Conservation (phyloP, 2,888 invertebrate genomes). For the Ochropacha duplaris region DNA sequence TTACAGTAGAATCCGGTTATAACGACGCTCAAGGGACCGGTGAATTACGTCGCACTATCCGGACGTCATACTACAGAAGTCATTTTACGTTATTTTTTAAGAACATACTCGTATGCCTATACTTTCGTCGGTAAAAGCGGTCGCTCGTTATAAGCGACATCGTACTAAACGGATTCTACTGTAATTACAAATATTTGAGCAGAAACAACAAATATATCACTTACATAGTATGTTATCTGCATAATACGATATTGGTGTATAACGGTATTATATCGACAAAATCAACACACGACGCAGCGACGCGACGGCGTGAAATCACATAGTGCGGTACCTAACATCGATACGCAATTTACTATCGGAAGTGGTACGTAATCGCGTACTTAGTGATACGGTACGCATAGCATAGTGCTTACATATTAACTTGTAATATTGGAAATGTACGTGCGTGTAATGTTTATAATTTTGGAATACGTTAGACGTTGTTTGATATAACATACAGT, state of each 20-base stretch:
- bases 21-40: no score
- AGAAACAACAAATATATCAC: not conserved
- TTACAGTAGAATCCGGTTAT: no score
- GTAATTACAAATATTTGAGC: not conserved
- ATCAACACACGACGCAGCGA: constrained; percentile 60
- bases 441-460: constrained; percentile 10
- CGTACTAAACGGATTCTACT: no score
- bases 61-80: no score
- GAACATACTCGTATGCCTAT: no score
- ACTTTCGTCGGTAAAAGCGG: no score
- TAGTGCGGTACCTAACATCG: constrained; percentile 51
- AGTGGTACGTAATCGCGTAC: constrained; percentile 35
- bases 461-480: not conserved
- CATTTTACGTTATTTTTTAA: no score
- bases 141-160: no score
- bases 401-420: constrained; percentile 28
- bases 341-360: constrained; percentile 54
- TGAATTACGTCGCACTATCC: no score
- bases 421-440: constrained; percentile 23
- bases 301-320: constrained; percentile 54
- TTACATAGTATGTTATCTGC: constrained; percentile 6
- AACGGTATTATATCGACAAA: constrained; percentile 44
- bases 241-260: constrained; percentile 5
- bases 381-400: constrained; percentile 32
- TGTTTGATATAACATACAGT: not conserved